Percentiles rank a stretch among this genome's conserved stretches.
These are phyloP conservation scores for Echinometra lucunter DNA, from an alignment of 53 echinoderm and acorn worm genomes.

Conservation along the genomic window DNA sequence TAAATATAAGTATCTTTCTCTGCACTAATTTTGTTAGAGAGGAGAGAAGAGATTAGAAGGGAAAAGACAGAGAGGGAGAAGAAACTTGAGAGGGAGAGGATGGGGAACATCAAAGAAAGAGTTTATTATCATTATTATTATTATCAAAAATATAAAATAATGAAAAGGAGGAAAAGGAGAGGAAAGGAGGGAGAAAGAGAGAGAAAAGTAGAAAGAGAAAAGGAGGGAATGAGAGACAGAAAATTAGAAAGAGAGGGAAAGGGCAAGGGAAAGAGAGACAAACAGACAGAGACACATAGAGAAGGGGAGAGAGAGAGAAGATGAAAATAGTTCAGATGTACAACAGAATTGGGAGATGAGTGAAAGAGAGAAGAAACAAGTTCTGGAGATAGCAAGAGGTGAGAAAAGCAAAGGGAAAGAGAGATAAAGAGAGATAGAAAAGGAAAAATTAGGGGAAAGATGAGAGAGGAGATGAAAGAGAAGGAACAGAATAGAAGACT, in stretches of 20 bases:
- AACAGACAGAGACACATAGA: background rate
- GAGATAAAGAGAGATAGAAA: background rate
- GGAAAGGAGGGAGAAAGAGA: too few relatives aligned
- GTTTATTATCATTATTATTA: too few relatives aligned
- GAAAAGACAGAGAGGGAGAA: background rate
- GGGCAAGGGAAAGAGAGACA: background rate
- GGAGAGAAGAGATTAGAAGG: background rate
- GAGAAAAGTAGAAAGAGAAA: too few relatives aligned
- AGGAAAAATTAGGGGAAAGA: background rate
- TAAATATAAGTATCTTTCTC: slow-evolving; percentile 5
- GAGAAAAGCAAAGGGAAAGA: background rate
- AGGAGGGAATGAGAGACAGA: too few relatives aligned
- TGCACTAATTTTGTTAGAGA: background rate
- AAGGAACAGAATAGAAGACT: background rate
- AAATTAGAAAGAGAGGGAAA: too few relatives aligned
- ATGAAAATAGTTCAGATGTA: background rate
- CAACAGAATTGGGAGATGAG: background rate
- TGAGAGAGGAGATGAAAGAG: background rate
- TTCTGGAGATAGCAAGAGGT: background rate
- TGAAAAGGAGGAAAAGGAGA: background rate
- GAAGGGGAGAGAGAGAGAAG: background rate
- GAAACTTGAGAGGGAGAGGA: background rate
- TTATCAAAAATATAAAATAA: too few relatives aligned
- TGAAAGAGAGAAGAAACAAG: background rate
- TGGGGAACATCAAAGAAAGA: background rate